Percentiles rank a stretch among this genome's conserved stretches.
Conservation (phyloP, 2,797 vertebrate genomes). For the Margarornis squamiger region DNA sequence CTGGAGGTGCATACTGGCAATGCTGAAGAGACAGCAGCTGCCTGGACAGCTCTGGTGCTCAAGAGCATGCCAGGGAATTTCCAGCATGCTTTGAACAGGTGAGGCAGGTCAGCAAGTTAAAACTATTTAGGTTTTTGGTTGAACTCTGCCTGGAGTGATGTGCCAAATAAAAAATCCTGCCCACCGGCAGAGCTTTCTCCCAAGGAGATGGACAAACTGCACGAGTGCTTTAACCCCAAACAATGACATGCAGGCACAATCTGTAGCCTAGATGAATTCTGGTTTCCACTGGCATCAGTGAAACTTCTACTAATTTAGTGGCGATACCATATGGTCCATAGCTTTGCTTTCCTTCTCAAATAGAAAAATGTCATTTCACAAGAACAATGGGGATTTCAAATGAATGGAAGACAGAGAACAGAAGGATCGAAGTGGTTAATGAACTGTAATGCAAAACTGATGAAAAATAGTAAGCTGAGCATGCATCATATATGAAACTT, state of each 20-base stretch:
- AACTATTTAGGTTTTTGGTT: not conserved
- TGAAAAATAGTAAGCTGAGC: slow-evolving; percentile 27
- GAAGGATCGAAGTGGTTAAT: not conserved
- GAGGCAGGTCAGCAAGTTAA: not conserved
- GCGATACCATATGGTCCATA: not conserved
- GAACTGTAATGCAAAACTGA: slow-evolving; percentile 8
- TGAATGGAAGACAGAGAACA: slow-evolving; percentile 19
- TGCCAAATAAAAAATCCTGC: not conserved
- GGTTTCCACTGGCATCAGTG: slow-evolving; percentile 14
- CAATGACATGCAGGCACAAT: not conserved
- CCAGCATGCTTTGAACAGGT: not conserved
- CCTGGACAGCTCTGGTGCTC: not conserved
- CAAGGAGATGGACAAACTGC: not conserved
- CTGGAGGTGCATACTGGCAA: not conserved
- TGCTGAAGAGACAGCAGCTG: not conserved
- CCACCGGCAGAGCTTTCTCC: not conserved
- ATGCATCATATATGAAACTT: not conserved
- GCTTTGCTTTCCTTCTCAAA: not conserved
- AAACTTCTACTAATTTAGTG: slow-evolving; percentile 10
- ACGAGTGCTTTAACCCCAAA: not conserved
- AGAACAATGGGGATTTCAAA: not conserved
- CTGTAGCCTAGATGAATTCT: not conserved
- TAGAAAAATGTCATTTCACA: not conserved
- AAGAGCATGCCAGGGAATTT: not conserved
- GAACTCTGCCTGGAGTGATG: not conserved